phyloP scores from a whole-genome alignment of 2,797 vertebrate species.

The Zalophus californianus region DNA sequence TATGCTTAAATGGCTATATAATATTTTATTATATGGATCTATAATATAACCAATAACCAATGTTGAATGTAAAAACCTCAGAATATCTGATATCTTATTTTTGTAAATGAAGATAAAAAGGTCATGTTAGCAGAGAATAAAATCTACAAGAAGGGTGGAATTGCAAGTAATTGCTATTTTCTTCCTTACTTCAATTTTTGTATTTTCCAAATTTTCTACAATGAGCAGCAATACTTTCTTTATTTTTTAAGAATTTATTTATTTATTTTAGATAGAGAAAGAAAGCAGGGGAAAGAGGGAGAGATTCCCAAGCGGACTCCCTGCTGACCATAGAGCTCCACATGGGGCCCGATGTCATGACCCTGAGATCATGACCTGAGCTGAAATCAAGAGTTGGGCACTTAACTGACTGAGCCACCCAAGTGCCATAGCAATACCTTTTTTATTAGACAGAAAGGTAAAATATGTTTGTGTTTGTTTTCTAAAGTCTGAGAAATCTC shows the following conservation, averaged over 20 bases:
- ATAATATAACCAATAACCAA: background rate
- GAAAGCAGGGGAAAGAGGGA: background rate
- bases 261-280: background rate
- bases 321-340: background rate
- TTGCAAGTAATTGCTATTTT: constrained; percentile 6
- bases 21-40: background rate
- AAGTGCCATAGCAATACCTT: background rate
- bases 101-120: constrained; percentile 20
- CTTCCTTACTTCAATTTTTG: background rate
- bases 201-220: background rate
- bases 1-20: background rate
- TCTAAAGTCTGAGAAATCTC: background rate
- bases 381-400: background rate
- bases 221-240: background rate
- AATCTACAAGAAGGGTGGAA: background rate
- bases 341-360: background rate
- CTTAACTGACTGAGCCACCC: background rate
- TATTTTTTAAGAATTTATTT: background rate
- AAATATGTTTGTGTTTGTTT: constrained; percentile 9
- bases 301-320: background rate
- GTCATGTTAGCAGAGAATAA: constrained; percentile 1
- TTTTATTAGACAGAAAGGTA: background rate
- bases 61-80: background rate
- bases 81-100: background rate
- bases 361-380: background rate